A percentile compares a stretch with the other conserved stretches of the same genome.
Conservation (phyloP, 2,113 vertebrate species). For the Lamprotornis superbus region DNA sequence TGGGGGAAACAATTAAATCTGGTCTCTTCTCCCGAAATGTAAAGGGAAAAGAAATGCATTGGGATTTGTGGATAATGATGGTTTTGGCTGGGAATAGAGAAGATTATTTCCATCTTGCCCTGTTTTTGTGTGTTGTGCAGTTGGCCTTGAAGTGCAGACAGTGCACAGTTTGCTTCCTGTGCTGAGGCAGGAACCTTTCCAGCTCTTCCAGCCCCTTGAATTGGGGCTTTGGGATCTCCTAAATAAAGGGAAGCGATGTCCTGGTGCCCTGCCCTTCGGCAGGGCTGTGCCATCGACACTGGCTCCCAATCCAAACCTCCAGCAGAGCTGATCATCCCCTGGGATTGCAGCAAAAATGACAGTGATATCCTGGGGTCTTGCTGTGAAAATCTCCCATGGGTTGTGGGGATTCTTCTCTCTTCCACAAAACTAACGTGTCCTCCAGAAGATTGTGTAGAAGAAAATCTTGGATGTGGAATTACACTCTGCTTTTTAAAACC, state of each 20-base stretch:
- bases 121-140: neutral
- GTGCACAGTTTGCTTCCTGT: neutral
- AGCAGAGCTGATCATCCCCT: neutral
- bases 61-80: neutral
- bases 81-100: neutral
- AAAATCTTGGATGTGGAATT: neutral
- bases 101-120: neutral
- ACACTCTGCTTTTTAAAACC: neutral
- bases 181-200: neutral
- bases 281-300: neutral
- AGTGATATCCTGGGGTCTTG: neutral
- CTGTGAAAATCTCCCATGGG: neutral
- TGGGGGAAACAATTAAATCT: neutral
- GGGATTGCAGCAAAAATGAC: neutral
- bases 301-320: neutral
- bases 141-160: neutral
- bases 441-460: neutral
- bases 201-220: neutral
- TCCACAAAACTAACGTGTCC: rapidly evolving
- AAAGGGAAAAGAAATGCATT: neutral
- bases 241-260: neutral
- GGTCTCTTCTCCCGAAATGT: neutral
- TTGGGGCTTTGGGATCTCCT: neutral
- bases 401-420: neutral
- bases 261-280: neutral